Evolutionary conservation across 2,797 vertebrate species (phyloP).

Genomic region (Enteromius argenteus): DNA sequence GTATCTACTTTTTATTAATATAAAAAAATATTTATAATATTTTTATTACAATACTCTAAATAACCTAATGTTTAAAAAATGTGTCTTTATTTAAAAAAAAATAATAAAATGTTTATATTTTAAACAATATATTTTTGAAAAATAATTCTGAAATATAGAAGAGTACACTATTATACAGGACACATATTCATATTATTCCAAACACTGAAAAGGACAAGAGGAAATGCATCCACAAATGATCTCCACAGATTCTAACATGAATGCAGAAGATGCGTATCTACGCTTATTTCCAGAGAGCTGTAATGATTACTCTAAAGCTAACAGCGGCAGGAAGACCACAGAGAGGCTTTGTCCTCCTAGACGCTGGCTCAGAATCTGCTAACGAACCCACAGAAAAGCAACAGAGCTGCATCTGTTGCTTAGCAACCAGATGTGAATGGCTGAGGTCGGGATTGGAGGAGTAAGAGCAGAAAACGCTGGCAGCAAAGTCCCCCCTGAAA

Average conservation of each 20-base stretch:
- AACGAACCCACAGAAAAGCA: conserved; percentile 39
- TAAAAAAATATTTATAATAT: background rate
- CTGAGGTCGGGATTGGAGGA: conserved; percentile 56
- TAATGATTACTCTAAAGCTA: conserved; percentile 24
- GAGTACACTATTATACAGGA: background rate
- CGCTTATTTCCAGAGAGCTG: conserved; percentile 20
- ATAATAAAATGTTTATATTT: background rate
- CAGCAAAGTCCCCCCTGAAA: conserved; percentile 48
- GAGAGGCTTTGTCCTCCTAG: conserved; percentile 37
- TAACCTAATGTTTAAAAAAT: background rate
- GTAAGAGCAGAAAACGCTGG: conserved; percentile 50
- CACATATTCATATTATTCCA: background rate
- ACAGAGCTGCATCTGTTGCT: conserved; percentile 65
- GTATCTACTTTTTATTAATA: background rate
- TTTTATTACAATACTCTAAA: background rate
- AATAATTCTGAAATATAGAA: background rate
- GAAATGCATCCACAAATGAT: background rate
- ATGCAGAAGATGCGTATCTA: background rate
- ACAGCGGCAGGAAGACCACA: conserved; percentile 31
- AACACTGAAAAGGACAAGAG: background rate
- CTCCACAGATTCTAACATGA: background rate
- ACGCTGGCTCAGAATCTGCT: conserved; percentile 44
- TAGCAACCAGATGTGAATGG: conserved; percentile 68
- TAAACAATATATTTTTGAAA: background rate
- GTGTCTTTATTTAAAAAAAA: background rate